Conservation (phyloP, 2,797 vertebrate species). For the Meriones psammophilus region DNA sequence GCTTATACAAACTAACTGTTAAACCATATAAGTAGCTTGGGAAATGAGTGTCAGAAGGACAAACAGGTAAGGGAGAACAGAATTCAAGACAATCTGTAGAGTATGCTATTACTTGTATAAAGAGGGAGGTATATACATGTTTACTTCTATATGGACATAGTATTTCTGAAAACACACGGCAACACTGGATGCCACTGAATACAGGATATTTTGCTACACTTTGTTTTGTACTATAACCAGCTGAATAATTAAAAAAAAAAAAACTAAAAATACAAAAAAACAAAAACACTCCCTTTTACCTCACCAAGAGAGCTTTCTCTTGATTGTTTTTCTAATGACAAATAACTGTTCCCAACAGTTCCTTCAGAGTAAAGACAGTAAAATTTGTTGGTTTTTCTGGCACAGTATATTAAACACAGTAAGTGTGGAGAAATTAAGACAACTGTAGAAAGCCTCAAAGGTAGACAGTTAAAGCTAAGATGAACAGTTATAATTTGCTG, state of each 20-base stretch:
- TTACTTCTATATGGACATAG: background rate
- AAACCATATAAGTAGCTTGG: background rate
- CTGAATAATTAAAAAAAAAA: conserved; percentile 39
- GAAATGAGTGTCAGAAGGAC: background rate
- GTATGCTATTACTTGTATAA: background rate
- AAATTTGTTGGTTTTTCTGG: conserved; percentile 57
- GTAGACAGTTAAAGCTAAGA: conserved; percentile 55
- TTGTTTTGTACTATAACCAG: conserved; percentile 50
- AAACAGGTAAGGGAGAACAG: background rate
- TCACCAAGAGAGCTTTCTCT: conserved; percentile 26
- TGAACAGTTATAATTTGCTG: background rate
- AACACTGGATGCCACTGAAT: background rate
- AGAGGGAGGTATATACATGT: background rate
- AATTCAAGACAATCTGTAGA: background rate
- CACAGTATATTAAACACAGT: conserved; percentile 14
- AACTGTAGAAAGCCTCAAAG: background rate
- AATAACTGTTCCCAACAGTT: conserved; percentile 34
- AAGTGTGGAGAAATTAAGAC: conserved; percentile 31
- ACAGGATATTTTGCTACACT: background rate
- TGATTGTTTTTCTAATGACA: conserved; percentile 52
- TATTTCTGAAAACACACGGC: conserved; percentile 9
- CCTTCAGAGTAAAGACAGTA: background rate
- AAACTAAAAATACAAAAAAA: conserved; percentile 37
- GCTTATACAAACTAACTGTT: conserved; percentile 27
- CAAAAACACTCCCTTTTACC: background rate